These are phyloP conservation scores for Solenopsis fugax DNA, from an alignment of 1,140 invertebrate genomes.

Conservation along the genomic window DNA sequence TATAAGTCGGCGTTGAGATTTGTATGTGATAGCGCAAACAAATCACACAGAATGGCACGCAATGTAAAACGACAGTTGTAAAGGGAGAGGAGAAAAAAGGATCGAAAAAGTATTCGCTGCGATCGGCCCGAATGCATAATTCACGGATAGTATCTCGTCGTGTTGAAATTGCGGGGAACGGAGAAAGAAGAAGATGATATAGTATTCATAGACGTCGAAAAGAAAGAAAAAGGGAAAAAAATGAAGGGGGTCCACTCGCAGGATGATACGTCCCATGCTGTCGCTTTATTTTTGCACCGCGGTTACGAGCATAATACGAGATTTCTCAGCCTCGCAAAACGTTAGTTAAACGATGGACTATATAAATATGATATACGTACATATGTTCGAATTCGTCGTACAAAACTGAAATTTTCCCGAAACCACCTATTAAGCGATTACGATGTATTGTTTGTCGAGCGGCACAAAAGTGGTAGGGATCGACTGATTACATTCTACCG, in stretches of 20 bases:
- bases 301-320: conserved; percentile 37
- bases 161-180: conserved; percentile 11
- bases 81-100: neutral
- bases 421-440: conserved; percentile 30
- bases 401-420: conserved; percentile 45
- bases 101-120: neutral
- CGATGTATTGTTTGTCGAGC: neutral
- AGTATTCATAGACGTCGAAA: neutral
- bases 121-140: conserved; percentile 6
- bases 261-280: conserved; percentile 15
- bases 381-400: conserved; percentile 31
- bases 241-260: neutral
- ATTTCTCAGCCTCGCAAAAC: conserved; percentile 54
- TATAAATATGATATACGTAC: conserved; percentile 20
- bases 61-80: conserved; percentile 18
- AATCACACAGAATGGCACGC: conserved; percentile 1
- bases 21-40: conserved; percentile 15
- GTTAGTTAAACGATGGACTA: conserved; percentile 39
- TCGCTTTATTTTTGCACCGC: conserved; percentile 60
- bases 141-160: conserved; percentile 13
- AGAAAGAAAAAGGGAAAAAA: neutral
- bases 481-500: conserved; percentile 48
- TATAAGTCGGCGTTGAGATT: conserved; percentile 31
- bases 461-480: neutral
- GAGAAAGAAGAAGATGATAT: neutral